Percentiles rank a stretch among this genome's conserved stretches.
phyloP scores from a whole-genome alignment of 2,797 vertebrate genomes.

The Spinibarbus caldwelli region DNA sequence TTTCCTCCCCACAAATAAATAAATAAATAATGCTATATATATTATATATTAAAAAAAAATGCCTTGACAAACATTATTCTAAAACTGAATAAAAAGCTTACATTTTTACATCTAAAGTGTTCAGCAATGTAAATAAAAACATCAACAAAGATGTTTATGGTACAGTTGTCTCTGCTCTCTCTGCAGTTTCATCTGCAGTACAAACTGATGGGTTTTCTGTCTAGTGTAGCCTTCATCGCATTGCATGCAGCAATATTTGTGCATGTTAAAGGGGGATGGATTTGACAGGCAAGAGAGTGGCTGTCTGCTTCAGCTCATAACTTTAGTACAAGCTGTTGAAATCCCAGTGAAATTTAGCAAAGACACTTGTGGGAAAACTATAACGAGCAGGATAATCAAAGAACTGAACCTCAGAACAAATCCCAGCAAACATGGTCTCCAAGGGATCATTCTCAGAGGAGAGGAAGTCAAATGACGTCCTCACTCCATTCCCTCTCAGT shows the following conservation, averaged over 20 bases:
- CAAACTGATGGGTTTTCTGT: background rate
- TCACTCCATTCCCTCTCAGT: too few species aligned
- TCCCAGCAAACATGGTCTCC: conserved; percentile 54
- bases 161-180: background rate
- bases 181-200: background rate
- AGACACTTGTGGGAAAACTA: conserved; percentile 48
- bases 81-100: background rate
- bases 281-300: conserved; percentile 3
- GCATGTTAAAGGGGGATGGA: background rate
- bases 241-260: conserved; percentile 11
- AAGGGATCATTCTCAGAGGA: conserved; percentile 28
- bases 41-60: background rate
- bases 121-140: background rate
- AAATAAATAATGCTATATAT: too few species aligned
- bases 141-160: background rate
- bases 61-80: background rate
- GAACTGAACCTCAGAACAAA: conserved; percentile 53
- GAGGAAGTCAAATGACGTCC: background rate
- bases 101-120: background rate
- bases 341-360: conserved; percentile 51
- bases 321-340: conserved; percentile 51
- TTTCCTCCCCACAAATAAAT: too few species aligned
- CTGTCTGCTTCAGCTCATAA: conserved; percentile 31
- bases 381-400: conserved; percentile 58
- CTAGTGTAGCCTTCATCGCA: background rate